A percentile compares a stretch with the other conserved stretches of the same genome.
These are phyloP conservation scores for Rissa tridactyla DNA, from an alignment of 2,113 vertebrate genomes.

Conservation along the genomic window DNA sequence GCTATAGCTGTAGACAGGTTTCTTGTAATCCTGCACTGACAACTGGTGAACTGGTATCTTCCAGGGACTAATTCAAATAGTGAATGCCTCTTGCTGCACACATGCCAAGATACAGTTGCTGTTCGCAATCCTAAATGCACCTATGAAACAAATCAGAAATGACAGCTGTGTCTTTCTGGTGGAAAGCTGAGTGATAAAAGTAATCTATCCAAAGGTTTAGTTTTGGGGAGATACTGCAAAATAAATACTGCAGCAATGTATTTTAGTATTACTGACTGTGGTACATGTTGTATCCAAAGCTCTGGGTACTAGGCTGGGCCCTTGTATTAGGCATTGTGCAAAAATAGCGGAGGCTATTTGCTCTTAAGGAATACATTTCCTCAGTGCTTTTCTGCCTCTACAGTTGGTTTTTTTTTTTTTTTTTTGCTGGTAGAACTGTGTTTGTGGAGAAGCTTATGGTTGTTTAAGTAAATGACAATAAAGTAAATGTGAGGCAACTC, in stretches of 20 bases:
- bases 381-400: background rate
- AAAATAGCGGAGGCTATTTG: background rate
- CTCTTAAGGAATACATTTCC: background rate
- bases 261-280: background rate
- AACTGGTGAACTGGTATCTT: background rate
- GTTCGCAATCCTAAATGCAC: background rate
- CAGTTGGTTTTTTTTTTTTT: background rate
- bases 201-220: background rate
- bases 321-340: background rate
- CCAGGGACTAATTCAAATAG: background rate
- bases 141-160: background rate
- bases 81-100: background rate
- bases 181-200: background rate
- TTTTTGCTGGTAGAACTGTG: background rate
- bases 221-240: background rate
- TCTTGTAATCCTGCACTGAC: background rate
- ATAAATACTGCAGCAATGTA: background rate
- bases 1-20: background rate
- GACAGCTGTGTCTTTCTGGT: background rate
- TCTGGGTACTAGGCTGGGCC: background rate
- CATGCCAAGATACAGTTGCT: background rate
- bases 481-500: background rate
- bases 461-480: background rate
- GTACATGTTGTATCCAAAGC: background rate
- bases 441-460: background rate